phyloP scores from a whole-genome alignment of 2,113 vertebrate genomes.

The Drymodes brunneopygia region DNA sequence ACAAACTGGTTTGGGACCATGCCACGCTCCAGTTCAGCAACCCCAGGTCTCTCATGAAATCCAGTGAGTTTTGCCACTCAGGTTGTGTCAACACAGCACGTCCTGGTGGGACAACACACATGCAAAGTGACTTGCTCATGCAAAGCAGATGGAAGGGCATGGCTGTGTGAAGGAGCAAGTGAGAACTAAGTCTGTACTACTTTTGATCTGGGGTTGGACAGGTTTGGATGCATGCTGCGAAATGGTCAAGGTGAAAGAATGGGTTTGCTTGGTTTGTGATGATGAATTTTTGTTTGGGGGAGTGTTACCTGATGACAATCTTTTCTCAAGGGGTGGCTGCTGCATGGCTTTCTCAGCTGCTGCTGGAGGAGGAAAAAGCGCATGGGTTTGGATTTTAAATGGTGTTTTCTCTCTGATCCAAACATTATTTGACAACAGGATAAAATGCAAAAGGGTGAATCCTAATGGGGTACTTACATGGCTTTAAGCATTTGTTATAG shows the following conservation, averaged over 20 bases:
- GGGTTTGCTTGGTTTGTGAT: background rate
- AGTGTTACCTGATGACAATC: conserved; percentile 22
- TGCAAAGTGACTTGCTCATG: background rate
- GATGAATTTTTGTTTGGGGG: no score
- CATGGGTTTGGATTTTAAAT: background rate
- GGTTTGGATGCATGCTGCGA: background rate
- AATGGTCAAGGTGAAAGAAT: background rate
- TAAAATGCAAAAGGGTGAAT: background rate
- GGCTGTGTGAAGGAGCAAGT: background rate
- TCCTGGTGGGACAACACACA: background rate
- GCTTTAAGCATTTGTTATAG: conserved; percentile 73
- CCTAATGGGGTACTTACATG: conserved; percentile 71
- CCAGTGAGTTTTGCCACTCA: background rate
- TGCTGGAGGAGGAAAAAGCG: conserved; percentile 50
- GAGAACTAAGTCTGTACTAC: background rate
- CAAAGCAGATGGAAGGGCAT: background rate
- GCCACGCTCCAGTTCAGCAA: rapidly evolving
- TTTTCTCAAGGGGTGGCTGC: conserved; percentile 44
- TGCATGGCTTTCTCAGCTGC: conserved; percentile 51
- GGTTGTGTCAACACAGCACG: background rate
- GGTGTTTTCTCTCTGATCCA: background rate
- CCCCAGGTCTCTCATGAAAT: background rate
- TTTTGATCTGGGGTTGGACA: background rate
- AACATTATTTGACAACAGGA: background rate
- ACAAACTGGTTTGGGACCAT: rapidly evolving